phyloP scores from a whole-genome alignment of 2,888 invertebrate species.

The Cetonia aurata region DNA sequence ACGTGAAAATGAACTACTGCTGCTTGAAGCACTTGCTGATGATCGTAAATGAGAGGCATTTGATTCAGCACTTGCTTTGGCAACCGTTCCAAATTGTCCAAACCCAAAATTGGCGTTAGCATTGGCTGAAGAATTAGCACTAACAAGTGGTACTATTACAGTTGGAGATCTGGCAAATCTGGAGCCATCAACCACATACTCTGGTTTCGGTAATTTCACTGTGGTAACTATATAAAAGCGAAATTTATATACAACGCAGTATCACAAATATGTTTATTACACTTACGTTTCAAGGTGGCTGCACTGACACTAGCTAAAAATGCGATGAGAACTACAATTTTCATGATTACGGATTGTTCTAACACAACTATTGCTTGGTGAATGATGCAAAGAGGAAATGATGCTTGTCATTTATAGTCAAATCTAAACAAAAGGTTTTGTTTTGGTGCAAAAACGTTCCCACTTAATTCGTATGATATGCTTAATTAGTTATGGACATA shows the following conservation, averaged over 20 bases:
- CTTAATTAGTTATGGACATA: neutral
- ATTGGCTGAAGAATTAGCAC: neutral
- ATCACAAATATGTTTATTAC: neutral
- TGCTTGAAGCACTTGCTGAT: slow-evolving; percentile 43
- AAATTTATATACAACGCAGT: neutral
- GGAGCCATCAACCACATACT: slow-evolving; percentile 4
- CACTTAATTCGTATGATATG: neutral
- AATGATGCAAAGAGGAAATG: slow-evolving; percentile 12
- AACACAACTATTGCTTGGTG: slow-evolving; percentile 26
- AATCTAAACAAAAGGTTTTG: slow-evolving; percentile 23
- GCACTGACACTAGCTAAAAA: slow-evolving; percentile 42
- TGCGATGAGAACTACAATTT: slow-evolving; percentile 6
- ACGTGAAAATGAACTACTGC: slow-evolving; percentile 37
- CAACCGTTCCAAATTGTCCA: slow-evolving; percentile 43
- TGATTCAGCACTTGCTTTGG: slow-evolving; percentile 44
- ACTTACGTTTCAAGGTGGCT: slow-evolving; percentile 47
- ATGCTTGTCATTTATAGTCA: slow-evolving; percentile 27
- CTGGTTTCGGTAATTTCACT: slow-evolving; percentile 12
- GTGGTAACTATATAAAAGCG: slow-evolving; percentile 35
- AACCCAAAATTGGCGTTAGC: slow-evolving; percentile 41
- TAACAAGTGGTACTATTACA: no score
- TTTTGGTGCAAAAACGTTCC: slow-evolving; percentile 28
- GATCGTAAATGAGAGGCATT: slow-evolving; percentile 40
- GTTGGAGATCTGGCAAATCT: slow-evolving; percentile 29
- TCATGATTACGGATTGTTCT: neutral